A percentile compares a stretch with the other conserved stretches of the same genome.
phyloP scores from a whole-genome alignment of 2,888 invertebrate genomes.

The Frankliniella intonsa region DNA sequence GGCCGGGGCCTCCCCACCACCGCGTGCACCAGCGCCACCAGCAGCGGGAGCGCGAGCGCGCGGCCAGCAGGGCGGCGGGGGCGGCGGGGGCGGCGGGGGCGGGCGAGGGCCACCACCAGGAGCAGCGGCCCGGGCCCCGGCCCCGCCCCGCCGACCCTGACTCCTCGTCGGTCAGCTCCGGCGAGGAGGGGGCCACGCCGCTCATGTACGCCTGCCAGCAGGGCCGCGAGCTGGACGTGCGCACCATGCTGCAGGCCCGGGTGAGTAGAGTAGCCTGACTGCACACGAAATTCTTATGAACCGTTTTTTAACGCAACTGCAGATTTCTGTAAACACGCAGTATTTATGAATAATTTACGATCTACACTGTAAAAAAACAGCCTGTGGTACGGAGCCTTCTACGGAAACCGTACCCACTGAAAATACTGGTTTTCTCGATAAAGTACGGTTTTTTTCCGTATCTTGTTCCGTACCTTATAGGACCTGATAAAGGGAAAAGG shows the following conservation, averaged over 20 bases:
- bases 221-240: constrained; percentile 71
- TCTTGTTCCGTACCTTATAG: too few species aligned
- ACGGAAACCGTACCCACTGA: too few species aligned
- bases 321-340: too few species aligned
- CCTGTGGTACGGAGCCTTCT: too few species aligned
- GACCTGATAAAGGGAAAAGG: too few species aligned
- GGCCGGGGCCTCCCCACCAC: neutral
- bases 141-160: neutral
- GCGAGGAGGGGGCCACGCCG: constrained; percentile 63
- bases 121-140: neutral
- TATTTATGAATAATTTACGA: too few species aligned
- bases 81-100: neutral
- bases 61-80: neutral
- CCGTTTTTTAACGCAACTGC: too few species aligned
- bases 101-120: neutral
- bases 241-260: constrained; percentile 69
- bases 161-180: constrained; percentile 9
- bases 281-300: neutral
- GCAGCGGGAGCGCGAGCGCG: neutral
- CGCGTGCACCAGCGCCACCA: neutral
- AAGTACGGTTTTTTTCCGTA: too few species aligned
- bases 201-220: constrained; percentile 92
- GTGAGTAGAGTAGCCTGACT: constrained; percentile 47
- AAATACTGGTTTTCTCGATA: too few species aligned
- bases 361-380: too few species aligned